These are phyloP conservation scores for Alcedo atthis DNA, from an alignment of 2,797 vertebrate genomes.

Conservation along the genomic window DNA sequence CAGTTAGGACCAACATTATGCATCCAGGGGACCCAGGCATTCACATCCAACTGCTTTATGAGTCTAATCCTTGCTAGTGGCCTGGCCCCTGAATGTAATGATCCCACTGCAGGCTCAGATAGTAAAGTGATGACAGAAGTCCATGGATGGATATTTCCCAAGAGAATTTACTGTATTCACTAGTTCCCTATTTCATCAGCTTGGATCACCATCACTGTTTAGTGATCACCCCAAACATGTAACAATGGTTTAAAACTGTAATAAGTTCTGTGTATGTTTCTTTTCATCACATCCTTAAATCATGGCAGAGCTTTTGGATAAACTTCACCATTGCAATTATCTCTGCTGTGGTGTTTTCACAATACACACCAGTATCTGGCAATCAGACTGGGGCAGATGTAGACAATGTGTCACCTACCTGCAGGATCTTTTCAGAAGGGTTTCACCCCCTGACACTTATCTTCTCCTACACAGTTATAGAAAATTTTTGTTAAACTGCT, in stretches of 20 bases:
- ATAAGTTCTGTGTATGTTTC: background rate
- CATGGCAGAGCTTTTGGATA: background rate
- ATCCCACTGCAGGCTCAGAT: background rate
- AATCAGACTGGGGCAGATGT: background rate
- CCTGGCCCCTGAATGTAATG: rapidly evolving
- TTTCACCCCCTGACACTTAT: background rate
- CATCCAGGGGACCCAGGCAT: background rate
- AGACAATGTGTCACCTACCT: background rate
- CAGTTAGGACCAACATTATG: rapidly evolving
- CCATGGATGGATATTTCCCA: background rate
- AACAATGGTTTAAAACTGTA: background rate
- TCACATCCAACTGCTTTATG: background rate
- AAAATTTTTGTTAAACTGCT: background rate
- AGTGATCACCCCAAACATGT: rapidly evolving
- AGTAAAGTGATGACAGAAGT: background rate
- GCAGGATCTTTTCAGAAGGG: background rate
- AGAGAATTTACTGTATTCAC: background rate
- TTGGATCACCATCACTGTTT: background rate
- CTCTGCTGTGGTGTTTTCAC: background rate
- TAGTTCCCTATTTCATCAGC: background rate
- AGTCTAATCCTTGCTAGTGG: background rate
- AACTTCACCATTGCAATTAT: background rate
- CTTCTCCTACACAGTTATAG: background rate
- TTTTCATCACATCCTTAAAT: background rate
- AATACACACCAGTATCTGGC: background rate